phyloP scores from a whole-genome alignment of 2,113 vertebrate species.

The Megaceryle torquata region DNA sequence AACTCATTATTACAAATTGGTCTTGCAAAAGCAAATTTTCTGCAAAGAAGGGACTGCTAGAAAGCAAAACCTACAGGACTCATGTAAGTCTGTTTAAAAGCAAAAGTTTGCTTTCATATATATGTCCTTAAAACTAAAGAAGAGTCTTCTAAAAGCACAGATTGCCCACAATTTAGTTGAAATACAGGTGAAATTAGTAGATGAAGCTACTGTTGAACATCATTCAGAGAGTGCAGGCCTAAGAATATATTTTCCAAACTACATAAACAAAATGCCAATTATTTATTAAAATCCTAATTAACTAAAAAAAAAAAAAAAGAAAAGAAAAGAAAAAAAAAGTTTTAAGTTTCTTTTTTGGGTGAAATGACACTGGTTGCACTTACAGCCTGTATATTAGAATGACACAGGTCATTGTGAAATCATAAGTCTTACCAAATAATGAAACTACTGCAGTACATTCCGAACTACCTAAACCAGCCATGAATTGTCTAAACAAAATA shows the following conservation, averaged over 20 bases:
- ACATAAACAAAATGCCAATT: not conserved
- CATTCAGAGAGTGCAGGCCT: not conserved
- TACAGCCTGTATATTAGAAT: not conserved
- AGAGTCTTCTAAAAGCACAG: not conserved
- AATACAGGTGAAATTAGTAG: not conserved
- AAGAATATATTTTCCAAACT: not conserved
- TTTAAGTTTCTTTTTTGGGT: not conserved
- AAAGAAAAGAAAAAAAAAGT: not conserved
- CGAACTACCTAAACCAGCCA: not conserved
- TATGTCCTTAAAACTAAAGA: not conserved
- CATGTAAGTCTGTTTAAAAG: not conserved
- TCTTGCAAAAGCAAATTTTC: not conserved
- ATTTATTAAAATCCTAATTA: not conserved
- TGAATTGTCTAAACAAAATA: conserved; percentile 11
- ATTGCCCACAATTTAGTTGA: not conserved
- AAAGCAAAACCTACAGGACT: not conserved
- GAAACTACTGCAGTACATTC: not conserved
- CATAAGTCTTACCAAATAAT: not conserved
- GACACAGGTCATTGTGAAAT: not conserved
- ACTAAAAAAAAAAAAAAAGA: not conserved
- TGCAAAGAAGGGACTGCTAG: not conserved
- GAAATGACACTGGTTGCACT: not conserved
- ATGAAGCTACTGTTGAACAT: not conserved
- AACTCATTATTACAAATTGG: not conserved
- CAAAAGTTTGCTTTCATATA: not conserved